Evolutionary conservation across 2,888 invertebrate species (phyloP).

Genomic region (Drosophila macrospina): DNA sequence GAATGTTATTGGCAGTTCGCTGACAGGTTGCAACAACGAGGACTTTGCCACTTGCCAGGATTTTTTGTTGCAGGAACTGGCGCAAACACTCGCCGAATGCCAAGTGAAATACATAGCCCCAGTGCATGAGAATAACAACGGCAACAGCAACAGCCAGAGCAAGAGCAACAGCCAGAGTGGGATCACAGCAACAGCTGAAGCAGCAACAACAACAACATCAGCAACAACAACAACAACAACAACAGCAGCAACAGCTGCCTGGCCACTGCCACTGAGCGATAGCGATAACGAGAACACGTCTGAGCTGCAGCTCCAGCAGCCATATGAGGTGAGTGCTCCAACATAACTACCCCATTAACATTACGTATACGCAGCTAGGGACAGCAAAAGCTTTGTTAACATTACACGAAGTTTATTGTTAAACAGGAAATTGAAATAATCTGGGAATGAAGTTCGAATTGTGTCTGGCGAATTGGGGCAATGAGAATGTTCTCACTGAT

Average conservation of each 20-base stretch:
- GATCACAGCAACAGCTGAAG: slow-evolving; percentile 15
- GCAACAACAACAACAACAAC: slow-evolving; percentile 1
- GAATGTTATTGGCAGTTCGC: slow-evolving; percentile 51
- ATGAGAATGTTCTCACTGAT: no score
- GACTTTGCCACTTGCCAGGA: slow-evolving; percentile 68
- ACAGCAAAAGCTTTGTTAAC: not conserved
- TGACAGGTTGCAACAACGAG: slow-evolving; percentile 46
- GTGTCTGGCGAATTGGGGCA: no score
- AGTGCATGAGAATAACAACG: slow-evolving; percentile 1
- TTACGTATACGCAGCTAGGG: slow-evolving; percentile 4
- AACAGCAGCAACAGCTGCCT: slow-evolving; percentile 10
- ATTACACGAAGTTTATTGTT: no score
- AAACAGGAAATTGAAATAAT: no score
- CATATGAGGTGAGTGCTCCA: slow-evolving; percentile 30
- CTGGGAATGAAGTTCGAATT: no score
- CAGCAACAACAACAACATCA: slow-evolving; percentile 8
- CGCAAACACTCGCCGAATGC: slow-evolving; percentile 39
- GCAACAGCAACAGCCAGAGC: not conserved
- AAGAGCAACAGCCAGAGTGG: not conserved
- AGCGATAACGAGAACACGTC: slow-evolving; percentile 6
- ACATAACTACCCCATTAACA: not conserved
- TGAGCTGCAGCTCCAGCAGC: not conserved
- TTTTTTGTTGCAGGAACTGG: slow-evolving; percentile 67
- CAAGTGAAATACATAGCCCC: slow-evolving; percentile 29
- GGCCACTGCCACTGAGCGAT: slow-evolving; percentile 34